These are phyloP conservation scores for Phymatocera aterrima DNA, from an alignment of 2,888 invertebrate genomes.

Conservation along the genomic window DNA sequence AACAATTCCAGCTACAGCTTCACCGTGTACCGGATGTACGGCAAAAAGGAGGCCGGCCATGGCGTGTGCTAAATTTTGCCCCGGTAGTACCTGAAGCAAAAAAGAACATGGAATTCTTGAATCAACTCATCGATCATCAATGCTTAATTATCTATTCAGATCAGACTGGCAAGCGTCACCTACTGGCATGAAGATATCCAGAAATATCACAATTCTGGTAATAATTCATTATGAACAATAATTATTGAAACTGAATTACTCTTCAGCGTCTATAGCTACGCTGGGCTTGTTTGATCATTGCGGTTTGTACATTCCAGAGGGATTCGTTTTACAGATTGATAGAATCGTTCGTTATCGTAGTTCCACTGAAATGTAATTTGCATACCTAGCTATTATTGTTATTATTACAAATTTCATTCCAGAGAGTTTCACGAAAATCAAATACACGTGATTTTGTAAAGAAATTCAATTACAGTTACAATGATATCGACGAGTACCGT, in stretches of 20 bases:
- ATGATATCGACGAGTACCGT: neutral
- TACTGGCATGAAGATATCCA: neutral
- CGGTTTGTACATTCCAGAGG: neutral
- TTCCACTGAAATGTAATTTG: neutral
- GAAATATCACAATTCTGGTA: neutral
- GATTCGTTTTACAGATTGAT: neutral
- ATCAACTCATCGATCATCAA: neutral
- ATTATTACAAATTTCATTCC: neutral
- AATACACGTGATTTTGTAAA: neutral
- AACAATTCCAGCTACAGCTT: conserved; percentile 96
- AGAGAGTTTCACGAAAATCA: neutral
- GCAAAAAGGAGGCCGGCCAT: conserved; percentile 93
- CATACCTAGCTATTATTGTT: neutral
- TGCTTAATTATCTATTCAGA: neutral
- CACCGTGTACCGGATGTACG: conserved; percentile 96
- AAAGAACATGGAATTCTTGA: neutral
- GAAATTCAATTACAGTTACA: neutral
- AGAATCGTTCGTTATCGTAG: neutral
- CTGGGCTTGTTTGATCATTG: neutral
- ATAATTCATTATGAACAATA: neutral
- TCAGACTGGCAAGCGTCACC: neutral
- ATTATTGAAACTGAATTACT: neutral
- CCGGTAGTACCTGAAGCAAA: conserved; percentile 76
- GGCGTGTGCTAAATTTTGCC: conserved; percentile 82
- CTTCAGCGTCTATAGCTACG: neutral